These are phyloP conservation scores for Eurystomus gularis DNA, from an alignment of 2,113 vertebrate genomes.

Conservation along the genomic window DNA sequence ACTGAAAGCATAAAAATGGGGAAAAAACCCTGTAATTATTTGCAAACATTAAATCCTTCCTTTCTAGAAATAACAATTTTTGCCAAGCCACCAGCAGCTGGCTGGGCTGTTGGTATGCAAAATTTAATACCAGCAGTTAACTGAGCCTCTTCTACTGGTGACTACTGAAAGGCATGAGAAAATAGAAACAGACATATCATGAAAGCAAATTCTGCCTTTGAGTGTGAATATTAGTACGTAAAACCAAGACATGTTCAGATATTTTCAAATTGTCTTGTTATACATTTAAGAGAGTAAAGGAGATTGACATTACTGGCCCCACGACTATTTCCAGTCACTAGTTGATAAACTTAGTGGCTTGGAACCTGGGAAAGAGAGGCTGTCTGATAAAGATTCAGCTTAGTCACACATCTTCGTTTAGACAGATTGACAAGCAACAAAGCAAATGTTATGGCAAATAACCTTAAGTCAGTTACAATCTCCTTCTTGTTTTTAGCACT, in stretches of 20 bases:
- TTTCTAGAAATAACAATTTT: not conserved
- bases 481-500: not conserved
- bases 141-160: not conserved
- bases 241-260: not conserved
- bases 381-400: not conserved
- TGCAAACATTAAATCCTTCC: not conserved
- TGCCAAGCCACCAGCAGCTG: not conserved
- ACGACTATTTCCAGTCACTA: not conserved
- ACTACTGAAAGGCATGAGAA: not conserved
- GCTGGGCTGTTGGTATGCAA: not conserved
- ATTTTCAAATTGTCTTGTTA: not conserved
- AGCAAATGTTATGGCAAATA: conserved; percentile 11
- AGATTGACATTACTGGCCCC: not conserved
- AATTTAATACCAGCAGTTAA: not conserved
- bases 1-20: not conserved
- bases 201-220: not conserved
- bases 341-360: conserved; percentile 25
- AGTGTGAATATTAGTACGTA: not conserved
- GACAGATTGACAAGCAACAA: not conserved
- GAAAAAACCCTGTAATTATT: not conserved
- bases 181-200: not conserved
- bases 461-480: not conserved
- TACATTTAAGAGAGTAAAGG: not conserved
- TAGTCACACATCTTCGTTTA: not conserved
- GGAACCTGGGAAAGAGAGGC: not conserved